These are phyloP conservation scores for Acropora tenuis DNA, from an alignment of 64 coral and sea anemone species.

Conservation along the genomic window DNA sequence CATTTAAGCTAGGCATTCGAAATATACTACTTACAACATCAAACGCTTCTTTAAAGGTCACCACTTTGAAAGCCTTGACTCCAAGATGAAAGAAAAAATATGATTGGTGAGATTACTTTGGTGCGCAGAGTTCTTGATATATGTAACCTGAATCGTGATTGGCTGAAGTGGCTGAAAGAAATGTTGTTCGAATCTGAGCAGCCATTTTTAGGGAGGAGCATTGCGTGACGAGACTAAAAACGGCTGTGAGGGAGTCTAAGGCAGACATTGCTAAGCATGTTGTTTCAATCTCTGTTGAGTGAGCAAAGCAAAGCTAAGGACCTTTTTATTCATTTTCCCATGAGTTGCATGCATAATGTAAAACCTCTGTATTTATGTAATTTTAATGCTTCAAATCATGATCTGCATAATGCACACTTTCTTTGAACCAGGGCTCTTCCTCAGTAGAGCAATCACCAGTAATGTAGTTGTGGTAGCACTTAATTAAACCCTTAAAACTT, in stretches of 20 bases:
- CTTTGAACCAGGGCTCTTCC: conserved; percentile 52
- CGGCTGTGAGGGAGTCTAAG: background rate
- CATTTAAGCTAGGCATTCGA: too few relatives aligned
- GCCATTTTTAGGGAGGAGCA: too few relatives aligned
- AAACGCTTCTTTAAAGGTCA: too few relatives aligned
- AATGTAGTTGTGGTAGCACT: conserved; percentile 43
- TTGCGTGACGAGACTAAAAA: too few relatives aligned
- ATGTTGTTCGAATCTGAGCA: too few relatives aligned
- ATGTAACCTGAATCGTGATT: too few relatives aligned
- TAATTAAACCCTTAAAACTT: conserved; percentile 28
- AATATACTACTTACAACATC: too few relatives aligned
- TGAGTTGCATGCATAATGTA: conserved; percentile 38
- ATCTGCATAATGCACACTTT: conserved; percentile 57
- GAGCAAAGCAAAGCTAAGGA: conserved; percentile 59
- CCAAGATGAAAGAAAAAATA: too few relatives aligned
- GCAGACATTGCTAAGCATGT: conserved; percentile 63
- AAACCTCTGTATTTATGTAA: conserved; percentile 60
- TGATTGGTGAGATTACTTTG: too few relatives aligned
- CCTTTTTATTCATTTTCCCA: conserved; percentile 61
- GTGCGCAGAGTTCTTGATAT: too few relatives aligned
- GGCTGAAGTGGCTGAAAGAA: too few relatives aligned
- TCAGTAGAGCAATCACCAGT: conserved; percentile 59
- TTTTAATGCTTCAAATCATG: conserved; percentile 62
- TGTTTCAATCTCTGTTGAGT: conserved; percentile 59
- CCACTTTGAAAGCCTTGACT: too few relatives aligned